Evolutionary conservation across 1,140 invertebrate genomes (phyloP), one percentile per base, ranked within the genome.

Genomic region (Panagrolaimus sp.): DNA sequence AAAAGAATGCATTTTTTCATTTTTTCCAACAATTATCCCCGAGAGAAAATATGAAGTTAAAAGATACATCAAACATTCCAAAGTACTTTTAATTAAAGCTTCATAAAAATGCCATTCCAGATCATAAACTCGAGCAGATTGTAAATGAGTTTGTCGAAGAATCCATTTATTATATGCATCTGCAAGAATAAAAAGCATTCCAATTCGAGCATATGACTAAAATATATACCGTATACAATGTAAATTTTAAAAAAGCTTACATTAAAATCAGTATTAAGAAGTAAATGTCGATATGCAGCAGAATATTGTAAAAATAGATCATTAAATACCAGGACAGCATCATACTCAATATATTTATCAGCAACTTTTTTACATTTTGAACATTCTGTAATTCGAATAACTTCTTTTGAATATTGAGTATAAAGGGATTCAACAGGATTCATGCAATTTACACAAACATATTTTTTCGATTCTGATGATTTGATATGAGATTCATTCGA

Each of bases 331-430:
- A 92, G 89, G 5, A 91, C 88, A 28, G 88, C 87, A 80, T 93
- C 92, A 84, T 90, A 92, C 84, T 94, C 91, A 67, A 93, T 89
- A 75, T 93, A 94, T 81, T 92, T 92, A 78, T 93, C 92, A 15
- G 90, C 90, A 26, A 89, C 82, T 69, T 87, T 84, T 14, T 88
- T 87, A 78, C 91, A 93, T 66, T 86, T 85, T 26, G 87, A 86
- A 73, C 80, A 82, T 66, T 83, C 76, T 21, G 82, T 77, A n/a
- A 82, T 65, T 58, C 72, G 43, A 44, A 83, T 77, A 5, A 82
- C 82, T 43, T 71, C 75, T 26, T 69, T 68, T 10, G 75, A 71
- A 55, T 83, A 82, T 63, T 71, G 44, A 24, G 70, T 73, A 47
- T 80, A 83, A 5, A 83, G 43, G 6, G 69, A 69, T 7, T 63